Conservation (phyloP, 2,797 vertebrate genomes). For the Tarsius wallacei region DNA sequence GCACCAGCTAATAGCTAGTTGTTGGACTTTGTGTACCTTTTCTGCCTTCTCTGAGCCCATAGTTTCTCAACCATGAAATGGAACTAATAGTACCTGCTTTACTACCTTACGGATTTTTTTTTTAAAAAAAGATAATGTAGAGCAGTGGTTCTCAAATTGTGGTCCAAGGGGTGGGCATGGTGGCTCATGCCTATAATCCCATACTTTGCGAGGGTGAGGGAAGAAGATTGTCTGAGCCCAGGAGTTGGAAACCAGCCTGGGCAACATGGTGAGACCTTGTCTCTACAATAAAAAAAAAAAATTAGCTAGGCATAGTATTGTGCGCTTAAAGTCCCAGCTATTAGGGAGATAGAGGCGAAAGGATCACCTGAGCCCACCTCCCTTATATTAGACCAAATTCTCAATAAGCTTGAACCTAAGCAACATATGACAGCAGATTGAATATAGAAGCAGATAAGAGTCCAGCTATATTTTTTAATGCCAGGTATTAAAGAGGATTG, state of each 20-base stretch:
- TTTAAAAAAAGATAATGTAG: not conserved
- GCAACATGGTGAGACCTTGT: no score
- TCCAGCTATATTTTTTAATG: constrained; percentile 36
- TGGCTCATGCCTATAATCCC: no score
- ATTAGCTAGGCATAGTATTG: no score
- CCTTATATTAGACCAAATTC: not conserved
- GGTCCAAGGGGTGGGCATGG: not conserved
- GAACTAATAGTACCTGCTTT: not conserved
- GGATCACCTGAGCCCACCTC: no score
- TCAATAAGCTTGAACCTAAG: constrained; percentile 8
- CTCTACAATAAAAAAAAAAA: no score
- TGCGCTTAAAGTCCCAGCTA: no score
- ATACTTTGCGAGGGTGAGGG: no score
- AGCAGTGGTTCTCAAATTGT: constrained; percentile 18
- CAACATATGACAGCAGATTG: not conserved
- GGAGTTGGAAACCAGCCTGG: no score
- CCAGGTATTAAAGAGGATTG: not conserved
- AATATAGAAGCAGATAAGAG: constrained; percentile 17
- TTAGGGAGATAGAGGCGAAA: no score
- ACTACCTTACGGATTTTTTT: not conserved
- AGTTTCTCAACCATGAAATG: not conserved
- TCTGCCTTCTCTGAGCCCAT: not conserved
- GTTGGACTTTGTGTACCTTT: not conserved
- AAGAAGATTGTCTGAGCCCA: no score
- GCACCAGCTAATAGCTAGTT: not conserved